Percentiles rank a stretch among this genome's conserved stretches.
Conservation (phyloP, 2,113 vertebrate species). For the Stegastes partitus region DNA sequence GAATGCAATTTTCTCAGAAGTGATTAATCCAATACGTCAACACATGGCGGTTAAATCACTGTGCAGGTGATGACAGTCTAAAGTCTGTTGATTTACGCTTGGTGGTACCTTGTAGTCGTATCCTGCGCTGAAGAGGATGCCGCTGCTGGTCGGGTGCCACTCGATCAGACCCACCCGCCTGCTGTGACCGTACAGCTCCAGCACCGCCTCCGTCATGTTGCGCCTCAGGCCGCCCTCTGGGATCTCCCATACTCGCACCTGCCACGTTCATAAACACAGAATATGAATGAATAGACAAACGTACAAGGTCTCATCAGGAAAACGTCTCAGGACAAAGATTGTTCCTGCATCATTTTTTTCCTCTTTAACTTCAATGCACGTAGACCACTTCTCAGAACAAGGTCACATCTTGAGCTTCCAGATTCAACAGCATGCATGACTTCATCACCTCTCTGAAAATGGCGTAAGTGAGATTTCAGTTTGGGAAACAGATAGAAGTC, state of each 20-base stretch:
- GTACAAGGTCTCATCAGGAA: background rate
- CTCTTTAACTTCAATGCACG: too few species aligned
- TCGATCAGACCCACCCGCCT: slow-evolving; percentile 95
- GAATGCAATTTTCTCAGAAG: background rate
- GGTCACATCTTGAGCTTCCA: too few species aligned
- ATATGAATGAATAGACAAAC: background rate
- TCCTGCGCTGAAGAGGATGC: slow-evolving; percentile 96
- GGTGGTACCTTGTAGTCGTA: slow-evolving; percentile 95
- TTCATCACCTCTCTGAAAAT: too few species aligned
- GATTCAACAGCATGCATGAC: too few species aligned
- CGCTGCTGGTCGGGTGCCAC: slow-evolving; percentile 97
- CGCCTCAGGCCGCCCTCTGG: slow-evolving; percentile 92
- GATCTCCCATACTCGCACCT: slow-evolving; percentile 99
- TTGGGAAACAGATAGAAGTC: too few species aligned
- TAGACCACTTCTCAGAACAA: too few species aligned
- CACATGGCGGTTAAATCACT: background rate
- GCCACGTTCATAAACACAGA: slow-evolving; percentile 18
- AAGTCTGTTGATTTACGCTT: background rate
- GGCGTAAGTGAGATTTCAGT: too few species aligned
- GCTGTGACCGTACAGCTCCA: slow-evolving; percentile 97
- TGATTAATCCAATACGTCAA: too few species aligned
- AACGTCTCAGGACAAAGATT: too few species aligned
- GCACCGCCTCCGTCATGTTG: slow-evolving; percentile 93
- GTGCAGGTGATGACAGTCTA: background rate
- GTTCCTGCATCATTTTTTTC: too few species aligned